These are phyloP conservation scores for Nymphalis c-album DNA, from an alignment of 2,888 invertebrate species.

Conservation along the genomic window DNA sequence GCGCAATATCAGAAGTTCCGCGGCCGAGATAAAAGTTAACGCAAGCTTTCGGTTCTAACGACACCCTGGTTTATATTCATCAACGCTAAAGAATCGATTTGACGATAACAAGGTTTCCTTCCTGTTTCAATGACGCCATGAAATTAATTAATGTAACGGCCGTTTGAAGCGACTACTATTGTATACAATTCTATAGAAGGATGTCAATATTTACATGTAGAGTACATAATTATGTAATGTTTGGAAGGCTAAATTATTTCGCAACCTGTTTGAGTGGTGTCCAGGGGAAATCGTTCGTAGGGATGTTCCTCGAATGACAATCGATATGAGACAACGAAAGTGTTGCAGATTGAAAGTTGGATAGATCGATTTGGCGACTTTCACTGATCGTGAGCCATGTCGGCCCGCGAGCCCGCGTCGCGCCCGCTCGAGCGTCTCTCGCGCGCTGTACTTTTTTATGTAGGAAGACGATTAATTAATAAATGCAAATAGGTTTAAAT, in stretches of 20 bases:
- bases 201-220: background rate
- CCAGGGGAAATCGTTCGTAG: constrained; percentile 41
- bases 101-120: constrained; percentile 39
- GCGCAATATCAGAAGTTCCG: background rate
- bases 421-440: constrained; percentile 39
- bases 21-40: constrained; percentile 10
- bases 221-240: background rate
- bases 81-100: constrained; percentile 30
- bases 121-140: constrained; percentile 37
- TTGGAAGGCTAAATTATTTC: background rate
- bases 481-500: too few species aligned
- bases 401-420: constrained; percentile 44
- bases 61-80: constrained; percentile 34
- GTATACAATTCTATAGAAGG: background rate
- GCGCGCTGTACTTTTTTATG: background rate
- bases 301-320: constrained; percentile 66
- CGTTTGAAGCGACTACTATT: background rate
- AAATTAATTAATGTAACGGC: constrained; percentile 7
- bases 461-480: background rate
- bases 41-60: constrained; percentile 13
- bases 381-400: constrained; percentile 51
- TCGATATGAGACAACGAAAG: constrained; percentile 69
- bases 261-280: background rate
- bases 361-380: constrained; percentile 61
- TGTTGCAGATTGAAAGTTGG: constrained; percentile 68